Evolutionary conservation across 2,888 invertebrate species (phyloP), one percentile per base, ranked within the genome.

Genomic region (Metallyticus violacea): DNA sequence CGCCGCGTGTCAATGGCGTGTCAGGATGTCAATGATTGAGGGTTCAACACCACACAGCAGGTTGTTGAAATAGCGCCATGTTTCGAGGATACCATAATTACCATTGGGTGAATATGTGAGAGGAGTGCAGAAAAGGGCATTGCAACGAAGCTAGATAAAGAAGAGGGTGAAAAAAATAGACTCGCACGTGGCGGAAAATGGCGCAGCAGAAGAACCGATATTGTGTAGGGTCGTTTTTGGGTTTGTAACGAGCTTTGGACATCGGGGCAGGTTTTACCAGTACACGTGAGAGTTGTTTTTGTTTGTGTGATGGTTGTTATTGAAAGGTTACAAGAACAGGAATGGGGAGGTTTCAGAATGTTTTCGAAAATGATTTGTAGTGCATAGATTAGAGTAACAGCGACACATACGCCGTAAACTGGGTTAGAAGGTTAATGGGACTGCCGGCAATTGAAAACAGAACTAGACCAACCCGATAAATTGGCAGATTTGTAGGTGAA

Each of bases 191-290:
- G 40, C 15, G 40, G 9, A 40, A 40, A 40, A 40, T 7, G 40
- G 83, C 77, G 25, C 83, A 77, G 28, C 82, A 76, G 82, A 82
- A 62, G 82, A 82, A 82, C 26, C 28, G 83, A 83, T 83, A 83
- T 83, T 28, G 28, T 83, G 83, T 28, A 83, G 83, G 40, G 40
- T 83, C 77, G 83, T 83, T 83, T 83, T 83, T 83, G 83, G 83
- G 77, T 83, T 83, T 83, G 83, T 77, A 83, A 62, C 62, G 81
- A 62, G 77, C 83, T 28, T 28, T 77, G 40, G 62, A 15, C 9
- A 25, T 15, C 6, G 40, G 62, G 15, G 15, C 62, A 27, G 29
- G 6, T 77, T 83, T 77, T 83, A 77, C 77, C n/a, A n/a, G n/a
- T n/a, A n/a, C n/a, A n/a, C 4, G 28, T 83, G 25, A 28, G 25